Evolutionary conservation across 2,888 invertebrate species (phyloP).

Genomic region (Morpho achilles): DNA sequence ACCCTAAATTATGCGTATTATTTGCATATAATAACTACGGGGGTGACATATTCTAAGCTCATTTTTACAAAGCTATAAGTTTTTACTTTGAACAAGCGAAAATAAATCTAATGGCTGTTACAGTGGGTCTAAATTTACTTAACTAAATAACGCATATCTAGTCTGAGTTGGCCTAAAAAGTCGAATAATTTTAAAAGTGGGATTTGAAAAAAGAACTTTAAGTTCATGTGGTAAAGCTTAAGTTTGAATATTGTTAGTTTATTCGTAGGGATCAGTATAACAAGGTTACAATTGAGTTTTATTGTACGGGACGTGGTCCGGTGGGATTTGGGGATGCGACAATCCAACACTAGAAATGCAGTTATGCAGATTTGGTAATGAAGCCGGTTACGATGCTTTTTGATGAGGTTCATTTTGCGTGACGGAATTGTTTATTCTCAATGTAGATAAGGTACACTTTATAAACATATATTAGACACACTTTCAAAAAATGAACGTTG

Average conservation of each 20-base stretch:
- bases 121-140: not conserved
- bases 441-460: slow-evolving; percentile 8
- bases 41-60: slow-evolving; percentile 51
- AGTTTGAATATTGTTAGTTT: slow-evolving; percentile 3
- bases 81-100: not conserved
- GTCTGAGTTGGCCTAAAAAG: slow-evolving; percentile 4
- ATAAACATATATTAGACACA: no score
- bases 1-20: slow-evolving; percentile 74
- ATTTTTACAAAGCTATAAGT: slow-evolving; percentile 1
- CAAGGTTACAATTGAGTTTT: slow-evolving; percentile 28
- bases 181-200: not conserved
- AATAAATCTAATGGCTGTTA: not conserved
- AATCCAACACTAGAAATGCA: slow-evolving; percentile 55
- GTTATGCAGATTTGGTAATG: slow-evolving; percentile 70
- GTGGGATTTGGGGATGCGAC: slow-evolving; percentile 53
- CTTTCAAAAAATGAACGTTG: no score
- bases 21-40: slow-evolving; percentile 75
- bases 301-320: slow-evolving; percentile 34
- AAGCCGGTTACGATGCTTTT: slow-evolving; percentile 48
- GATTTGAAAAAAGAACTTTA: slow-evolving; percentile 27
- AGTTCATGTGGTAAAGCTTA: not conserved
- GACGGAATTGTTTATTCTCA: slow-evolving; percentile 24
- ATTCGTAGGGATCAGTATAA: slow-evolving; percentile 17
- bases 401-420: slow-evolving; percentile 40
- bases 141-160: not conserved